Conservation (phyloP, 2,113 vertebrate species). For the Himantopus leucocephalus region DNA sequence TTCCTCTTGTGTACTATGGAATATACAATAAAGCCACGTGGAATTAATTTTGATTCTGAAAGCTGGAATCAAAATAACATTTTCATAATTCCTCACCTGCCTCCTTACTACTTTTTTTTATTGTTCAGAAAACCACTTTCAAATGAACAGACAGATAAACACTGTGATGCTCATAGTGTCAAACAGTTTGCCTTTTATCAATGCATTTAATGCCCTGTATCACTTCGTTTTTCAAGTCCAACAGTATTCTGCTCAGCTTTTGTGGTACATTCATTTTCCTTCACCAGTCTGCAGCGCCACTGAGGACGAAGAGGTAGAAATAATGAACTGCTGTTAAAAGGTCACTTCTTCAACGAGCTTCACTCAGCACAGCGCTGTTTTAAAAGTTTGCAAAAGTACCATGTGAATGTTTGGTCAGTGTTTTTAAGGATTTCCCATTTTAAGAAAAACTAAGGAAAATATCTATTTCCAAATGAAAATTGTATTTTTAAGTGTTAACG, state of each 20-base stretch:
- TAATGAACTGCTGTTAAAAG: neutral
- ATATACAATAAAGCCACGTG: neutral
- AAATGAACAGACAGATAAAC: neutral
- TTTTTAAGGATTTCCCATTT: neutral
- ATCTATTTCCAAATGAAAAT: neutral
- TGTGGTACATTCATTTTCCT: neutral
- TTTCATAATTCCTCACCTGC: neutral
- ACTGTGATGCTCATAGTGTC: fast-evolving
- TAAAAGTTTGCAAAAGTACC: neutral
- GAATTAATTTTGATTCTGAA: neutral
- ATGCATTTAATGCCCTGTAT: neutral
- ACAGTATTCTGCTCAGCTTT: neutral
- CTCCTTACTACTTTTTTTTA: neutral
- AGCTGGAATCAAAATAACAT: neutral
- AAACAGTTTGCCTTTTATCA: neutral
- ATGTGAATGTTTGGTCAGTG: neutral
- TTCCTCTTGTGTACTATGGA: neutral
- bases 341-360: neutral
- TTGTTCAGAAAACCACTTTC: neutral
- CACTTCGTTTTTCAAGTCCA: neutral
- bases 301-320: neutral
- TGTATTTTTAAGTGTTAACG: neutral
- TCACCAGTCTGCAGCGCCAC: neutral
- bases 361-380: fast-evolving
- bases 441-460: neutral